Percentiles rank a stretch among this genome's conserved stretches.
phyloP scores from a whole-genome alignment of 2,797 vertebrate species.

The Phrynocephalus guinanensis region DNA sequence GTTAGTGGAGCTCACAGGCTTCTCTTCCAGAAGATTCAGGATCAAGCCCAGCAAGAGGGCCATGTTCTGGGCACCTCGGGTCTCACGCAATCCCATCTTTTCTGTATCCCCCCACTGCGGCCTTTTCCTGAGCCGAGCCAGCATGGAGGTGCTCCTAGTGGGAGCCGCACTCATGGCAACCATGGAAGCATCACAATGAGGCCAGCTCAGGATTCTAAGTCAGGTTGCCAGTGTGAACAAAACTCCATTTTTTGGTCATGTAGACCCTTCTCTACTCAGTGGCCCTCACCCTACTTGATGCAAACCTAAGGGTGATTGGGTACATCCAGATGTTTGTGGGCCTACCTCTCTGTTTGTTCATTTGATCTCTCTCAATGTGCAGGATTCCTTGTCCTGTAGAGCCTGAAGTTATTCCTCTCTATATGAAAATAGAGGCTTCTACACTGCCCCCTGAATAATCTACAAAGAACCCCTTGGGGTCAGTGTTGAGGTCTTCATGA shows the following conservation, averaged over 20 bases:
- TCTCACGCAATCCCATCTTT: conserved; percentile 9
- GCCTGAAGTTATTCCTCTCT: too few species aligned
- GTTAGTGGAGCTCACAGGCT: not conserved
- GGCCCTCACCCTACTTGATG: too few species aligned
- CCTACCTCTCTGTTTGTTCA: too few species aligned
- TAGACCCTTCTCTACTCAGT: not conserved
- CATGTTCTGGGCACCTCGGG: not conserved
- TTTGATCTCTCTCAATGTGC: not conserved
- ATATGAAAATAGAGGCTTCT: too few species aligned
- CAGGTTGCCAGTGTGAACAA: not conserved
- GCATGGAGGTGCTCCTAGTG: not conserved
- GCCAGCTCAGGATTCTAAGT: conserved; percentile 2
- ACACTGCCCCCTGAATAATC: too few species aligned
- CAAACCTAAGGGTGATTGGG: not conserved
- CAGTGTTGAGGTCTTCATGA: too few species aligned
- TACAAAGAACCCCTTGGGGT: too few species aligned
- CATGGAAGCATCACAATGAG: conserved; percentile 33
- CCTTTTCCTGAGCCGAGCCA: not conserved
- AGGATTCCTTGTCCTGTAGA: too few species aligned
- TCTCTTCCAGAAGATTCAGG: not conserved
- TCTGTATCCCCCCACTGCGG: not conserved
- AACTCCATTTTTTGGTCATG: not conserved
- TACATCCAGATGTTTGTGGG: too few species aligned
- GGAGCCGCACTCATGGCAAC: not conserved
- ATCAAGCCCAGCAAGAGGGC: not conserved